Percentiles rank a stretch among this genome's conserved stretches.
Conservation (phyloP, 2,797 vertebrate genomes). For the Varecia variegata region DNA sequence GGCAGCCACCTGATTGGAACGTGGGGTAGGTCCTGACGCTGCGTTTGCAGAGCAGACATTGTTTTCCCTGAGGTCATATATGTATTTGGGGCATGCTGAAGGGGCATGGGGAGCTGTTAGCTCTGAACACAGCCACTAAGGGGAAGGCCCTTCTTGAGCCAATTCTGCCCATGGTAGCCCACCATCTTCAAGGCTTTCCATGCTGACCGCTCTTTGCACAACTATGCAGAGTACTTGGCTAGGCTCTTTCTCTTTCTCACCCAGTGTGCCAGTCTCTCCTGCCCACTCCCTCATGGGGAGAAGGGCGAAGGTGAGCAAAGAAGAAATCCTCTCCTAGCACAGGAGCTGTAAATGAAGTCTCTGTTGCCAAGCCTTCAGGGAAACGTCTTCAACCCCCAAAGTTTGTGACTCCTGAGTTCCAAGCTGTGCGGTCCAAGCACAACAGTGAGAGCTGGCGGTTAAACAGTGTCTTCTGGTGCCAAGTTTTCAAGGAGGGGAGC, state of each 20-base stretch:
- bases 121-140: not conserved
- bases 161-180: not conserved
- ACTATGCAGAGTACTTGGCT: not conserved
- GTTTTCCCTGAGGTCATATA: not conserved
- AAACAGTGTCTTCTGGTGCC: not conserved
- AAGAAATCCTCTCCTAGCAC: not conserved
- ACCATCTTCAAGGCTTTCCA: not conserved
- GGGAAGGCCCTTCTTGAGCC: not conserved
- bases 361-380: not conserved
- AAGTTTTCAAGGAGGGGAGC: not conserved
- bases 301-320: not conserved
- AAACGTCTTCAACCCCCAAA: conserved; percentile 18
- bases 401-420: not conserved
- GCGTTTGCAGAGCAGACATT: not conserved
- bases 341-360: not conserved
- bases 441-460: not conserved
- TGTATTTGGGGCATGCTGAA: not conserved
- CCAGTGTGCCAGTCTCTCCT: not conserved
- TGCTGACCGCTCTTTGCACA: not conserved
- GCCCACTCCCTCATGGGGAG: not conserved
- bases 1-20: not conserved
- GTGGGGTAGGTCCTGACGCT: not conserved
- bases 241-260: not conserved
- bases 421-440: not conserved
- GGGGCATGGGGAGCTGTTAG: not conserved